Percentiles rank a stretch among this genome's conserved stretches.
Conservation (phyloP, 2,797 vertebrate genomes). For the Aselliscus stoliczkanus region DNA sequence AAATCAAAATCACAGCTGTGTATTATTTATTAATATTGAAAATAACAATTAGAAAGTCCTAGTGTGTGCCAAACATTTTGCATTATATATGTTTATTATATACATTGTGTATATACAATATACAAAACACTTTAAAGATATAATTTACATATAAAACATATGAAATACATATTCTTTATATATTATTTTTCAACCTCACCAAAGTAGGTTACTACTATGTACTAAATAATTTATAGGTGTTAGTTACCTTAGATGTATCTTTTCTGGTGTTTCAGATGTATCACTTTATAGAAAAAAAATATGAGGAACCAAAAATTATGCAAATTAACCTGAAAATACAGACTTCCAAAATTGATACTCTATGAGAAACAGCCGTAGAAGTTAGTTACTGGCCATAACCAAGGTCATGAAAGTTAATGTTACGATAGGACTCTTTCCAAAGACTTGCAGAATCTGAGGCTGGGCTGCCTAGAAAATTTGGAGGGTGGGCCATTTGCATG, state of each 20-base stretch:
- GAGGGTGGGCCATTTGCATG: not conserved
- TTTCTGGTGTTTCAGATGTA: not conserved
- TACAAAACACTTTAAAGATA: not conserved
- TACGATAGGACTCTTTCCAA: not conserved
- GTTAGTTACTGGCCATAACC: not conserved
- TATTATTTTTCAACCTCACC: not conserved
- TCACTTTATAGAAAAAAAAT: not conserved
- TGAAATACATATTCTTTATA: not conserved
- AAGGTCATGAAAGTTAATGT: not conserved
- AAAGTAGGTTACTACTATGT: not conserved
- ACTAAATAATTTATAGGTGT: not conserved
- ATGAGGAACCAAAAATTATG: not conserved
- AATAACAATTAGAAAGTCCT: not conserved
- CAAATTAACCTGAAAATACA: not conserved
- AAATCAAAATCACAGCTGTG: conserved; percentile 12
- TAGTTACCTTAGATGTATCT: not conserved
- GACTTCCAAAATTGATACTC: conserved; percentile 6
- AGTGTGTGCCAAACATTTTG: not conserved
- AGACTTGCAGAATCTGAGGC: not conserved
- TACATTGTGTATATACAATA: not conserved
- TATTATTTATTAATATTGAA: not conserved
- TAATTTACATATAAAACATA: not conserved
- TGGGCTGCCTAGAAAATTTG: not conserved
- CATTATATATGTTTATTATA: not conserved
- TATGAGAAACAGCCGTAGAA: not conserved